A percentile compares a stretch with the other conserved stretches of the same genome.
These are phyloP conservation scores for Gymnocephalus cernua DNA, from an alignment of 2,113 vertebrate genomes.

Conservation along the genomic window DNA sequence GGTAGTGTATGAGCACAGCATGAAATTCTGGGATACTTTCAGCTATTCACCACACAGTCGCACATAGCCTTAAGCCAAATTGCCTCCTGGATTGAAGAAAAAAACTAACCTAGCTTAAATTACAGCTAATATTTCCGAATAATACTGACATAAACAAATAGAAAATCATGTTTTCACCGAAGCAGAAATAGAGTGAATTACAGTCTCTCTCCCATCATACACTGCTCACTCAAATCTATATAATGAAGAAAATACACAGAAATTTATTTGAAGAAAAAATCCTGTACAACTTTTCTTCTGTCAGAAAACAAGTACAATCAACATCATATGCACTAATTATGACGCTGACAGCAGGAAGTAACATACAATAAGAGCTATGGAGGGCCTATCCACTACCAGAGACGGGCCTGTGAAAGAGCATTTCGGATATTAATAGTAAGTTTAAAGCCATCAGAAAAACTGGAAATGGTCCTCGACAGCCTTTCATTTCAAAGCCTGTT, in stretches of 20 bases:
- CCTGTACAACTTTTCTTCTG: no score
- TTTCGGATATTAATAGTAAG: conserved; percentile 91
- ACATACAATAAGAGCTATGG: conserved; percentile 84
- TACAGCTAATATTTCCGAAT: conserved; percentile 33
- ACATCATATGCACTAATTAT: conserved; percentile 83
- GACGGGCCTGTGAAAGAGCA: conserved; percentile 90
- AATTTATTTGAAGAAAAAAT: no score
- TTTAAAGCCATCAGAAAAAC: conserved; percentile 90
- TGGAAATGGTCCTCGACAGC: conserved; percentile 85
- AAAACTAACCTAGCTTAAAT: conserved; percentile 23
- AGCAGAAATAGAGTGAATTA: conserved; percentile 48
- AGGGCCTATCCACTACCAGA: conserved; percentile 82
- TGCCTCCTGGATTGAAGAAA: conserved; percentile 8
- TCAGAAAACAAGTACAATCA: conserved; percentile 82
- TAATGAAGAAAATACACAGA: conserved; percentile 47
- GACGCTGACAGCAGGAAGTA: conserved; percentile 86
- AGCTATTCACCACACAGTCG: background rate
- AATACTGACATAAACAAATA: conserved; percentile 36
- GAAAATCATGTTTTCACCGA: conserved; percentile 35
- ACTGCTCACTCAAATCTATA: conserved; percentile 27
- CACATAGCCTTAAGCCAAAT: conserved; percentile 45
- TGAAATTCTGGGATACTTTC: conserved; percentile 30
- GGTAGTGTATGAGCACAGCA: background rate
- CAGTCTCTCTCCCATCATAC: conserved; percentile 23
- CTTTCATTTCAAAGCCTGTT: conserved; percentile 93